phyloP scores from a whole-genome alignment of 2,888 invertebrate species.

The Pterostichus niger region DNA sequence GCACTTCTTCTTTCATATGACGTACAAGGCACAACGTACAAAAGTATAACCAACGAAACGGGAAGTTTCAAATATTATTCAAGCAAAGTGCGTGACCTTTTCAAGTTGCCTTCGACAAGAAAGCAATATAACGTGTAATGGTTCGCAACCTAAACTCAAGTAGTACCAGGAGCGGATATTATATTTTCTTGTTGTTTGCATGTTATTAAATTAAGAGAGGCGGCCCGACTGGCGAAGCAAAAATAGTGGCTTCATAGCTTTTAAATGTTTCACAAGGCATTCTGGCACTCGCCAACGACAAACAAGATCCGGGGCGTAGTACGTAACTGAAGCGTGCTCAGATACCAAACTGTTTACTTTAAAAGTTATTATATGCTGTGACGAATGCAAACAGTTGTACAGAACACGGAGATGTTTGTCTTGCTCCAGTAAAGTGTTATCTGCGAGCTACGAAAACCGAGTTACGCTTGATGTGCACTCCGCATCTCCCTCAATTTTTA shows the following conservation, averaged over 20 bases:
- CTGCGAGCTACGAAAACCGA: neutral
- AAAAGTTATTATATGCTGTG: conserved; percentile 62
- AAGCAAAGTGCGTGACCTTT: conserved; percentile 61
- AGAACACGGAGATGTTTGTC: conserved; percentile 44
- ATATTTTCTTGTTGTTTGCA: conserved; percentile 66
- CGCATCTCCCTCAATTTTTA: neutral
- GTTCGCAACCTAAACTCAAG: conserved; percentile 20
- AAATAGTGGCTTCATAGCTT: conserved; percentile 42
- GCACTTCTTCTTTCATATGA: conserved; percentile 47
- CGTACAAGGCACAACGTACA: conserved; percentile 27
- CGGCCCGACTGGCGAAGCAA: neutral
- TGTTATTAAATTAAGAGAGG: conserved; percentile 62
- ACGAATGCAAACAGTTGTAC: conserved; percentile 59
- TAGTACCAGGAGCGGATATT: conserved; percentile 54
- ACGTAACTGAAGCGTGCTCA: conserved; percentile 21
- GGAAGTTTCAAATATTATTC: conserved; percentile 62
- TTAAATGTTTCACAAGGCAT: conserved; percentile 2
- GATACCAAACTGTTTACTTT: conserved; percentile 59
- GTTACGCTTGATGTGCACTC: neutral
- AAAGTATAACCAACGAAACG: conserved; percentile 45
- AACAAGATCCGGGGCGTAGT: neutral
- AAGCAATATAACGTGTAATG: conserved; percentile 63
- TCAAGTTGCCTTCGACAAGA: conserved; percentile 52
- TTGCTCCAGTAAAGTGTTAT: neutral
- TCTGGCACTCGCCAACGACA: conserved; percentile 23